Evolutionary conservation across 2,888 invertebrate genomes (phyloP).

Genomic region (Dusona sp.): DNA sequence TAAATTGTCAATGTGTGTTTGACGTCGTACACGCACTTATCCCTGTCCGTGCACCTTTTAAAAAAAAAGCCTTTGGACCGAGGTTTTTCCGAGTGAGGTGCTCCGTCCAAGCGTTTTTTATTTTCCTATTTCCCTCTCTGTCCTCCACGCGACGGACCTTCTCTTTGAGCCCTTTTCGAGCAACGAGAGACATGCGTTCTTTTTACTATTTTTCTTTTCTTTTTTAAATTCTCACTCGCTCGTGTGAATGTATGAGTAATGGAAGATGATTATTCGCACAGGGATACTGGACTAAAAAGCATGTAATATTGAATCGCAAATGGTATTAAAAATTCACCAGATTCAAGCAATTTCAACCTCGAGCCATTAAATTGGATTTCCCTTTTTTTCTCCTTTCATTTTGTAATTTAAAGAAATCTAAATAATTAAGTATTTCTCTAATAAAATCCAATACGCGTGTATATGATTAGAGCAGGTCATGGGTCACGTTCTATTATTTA

Average conservation of each 20-base stretch:
- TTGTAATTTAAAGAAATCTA: background rate
- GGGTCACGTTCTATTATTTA: background rate
- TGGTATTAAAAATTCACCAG: background rate
- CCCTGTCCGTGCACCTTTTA: constrained; percentile 27
- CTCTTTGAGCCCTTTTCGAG: constrained; percentile 49
- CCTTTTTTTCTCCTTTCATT: background rate
- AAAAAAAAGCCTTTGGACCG: constrained; percentile 50
- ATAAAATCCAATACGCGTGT: too few species aligned
- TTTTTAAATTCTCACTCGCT: constrained; percentile 23
- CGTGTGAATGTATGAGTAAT: background rate
- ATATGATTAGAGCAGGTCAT: too few species aligned
- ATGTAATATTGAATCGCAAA: background rate
- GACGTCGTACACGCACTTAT: constrained; percentile 35
- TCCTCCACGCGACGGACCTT: constrained; percentile 20
- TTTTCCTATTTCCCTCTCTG: background rate
- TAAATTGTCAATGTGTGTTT: constrained; percentile 32
- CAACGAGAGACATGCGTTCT: constrained; percentile 25
- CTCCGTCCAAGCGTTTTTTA: constrained; percentile 6
- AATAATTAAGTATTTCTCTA: background rate
- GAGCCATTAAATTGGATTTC: background rate
- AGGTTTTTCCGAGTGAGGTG: constrained; percentile 49
- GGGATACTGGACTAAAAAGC: background rate
- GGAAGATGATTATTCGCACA: background rate
- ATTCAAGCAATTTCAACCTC: background rate
- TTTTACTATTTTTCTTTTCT: constrained; percentile 43